phyloP scores from a whole-genome alignment of 1,140 invertebrate genomes.

The Drosophila pectinifera region DNA sequence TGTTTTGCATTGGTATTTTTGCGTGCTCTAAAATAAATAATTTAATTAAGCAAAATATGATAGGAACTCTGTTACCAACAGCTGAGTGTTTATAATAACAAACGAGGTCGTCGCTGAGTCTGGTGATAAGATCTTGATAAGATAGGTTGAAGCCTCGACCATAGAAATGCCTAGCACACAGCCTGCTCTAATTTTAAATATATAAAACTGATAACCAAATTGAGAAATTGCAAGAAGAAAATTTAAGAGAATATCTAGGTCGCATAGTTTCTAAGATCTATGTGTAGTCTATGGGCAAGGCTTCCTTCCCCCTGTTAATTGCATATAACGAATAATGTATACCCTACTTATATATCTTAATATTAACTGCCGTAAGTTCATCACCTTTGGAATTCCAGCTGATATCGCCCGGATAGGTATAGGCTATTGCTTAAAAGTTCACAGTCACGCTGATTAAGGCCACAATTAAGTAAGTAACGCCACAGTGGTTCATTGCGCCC shows the following conservation, averaged over 20 bases:
- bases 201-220: neutral
- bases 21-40: constrained; percentile 1
- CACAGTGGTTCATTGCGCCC: constrained; percentile 17
- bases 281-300: neutral
- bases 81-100: constrained; percentile 3
- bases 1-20: constrained; percentile 23
- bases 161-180: neutral
- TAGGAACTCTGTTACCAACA: constrained; percentile 16
- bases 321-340: neutral
- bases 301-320: neutral
- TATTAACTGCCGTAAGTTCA: constrained; percentile 41
- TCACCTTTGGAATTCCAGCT: constrained; percentile 56
- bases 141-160: neutral
- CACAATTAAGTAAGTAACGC: constrained; percentile 28
- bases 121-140: constrained; percentile 32
- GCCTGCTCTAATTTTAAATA: neutral
- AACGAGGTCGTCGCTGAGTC: constrained; percentile 33
- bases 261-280: neutral
- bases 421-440: constrained; percentile 21
- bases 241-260: neutral
- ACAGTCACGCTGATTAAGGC: constrained; percentile 52
- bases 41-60: constrained; percentile 8
- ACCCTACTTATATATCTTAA: neutral
- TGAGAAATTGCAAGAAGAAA: neutral
- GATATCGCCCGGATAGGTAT: constrained; percentile 22